phyloP scores from a whole-genome alignment of 2,113 vertebrate genomes.

The Pangasianodon hypophthalmus region DNA sequence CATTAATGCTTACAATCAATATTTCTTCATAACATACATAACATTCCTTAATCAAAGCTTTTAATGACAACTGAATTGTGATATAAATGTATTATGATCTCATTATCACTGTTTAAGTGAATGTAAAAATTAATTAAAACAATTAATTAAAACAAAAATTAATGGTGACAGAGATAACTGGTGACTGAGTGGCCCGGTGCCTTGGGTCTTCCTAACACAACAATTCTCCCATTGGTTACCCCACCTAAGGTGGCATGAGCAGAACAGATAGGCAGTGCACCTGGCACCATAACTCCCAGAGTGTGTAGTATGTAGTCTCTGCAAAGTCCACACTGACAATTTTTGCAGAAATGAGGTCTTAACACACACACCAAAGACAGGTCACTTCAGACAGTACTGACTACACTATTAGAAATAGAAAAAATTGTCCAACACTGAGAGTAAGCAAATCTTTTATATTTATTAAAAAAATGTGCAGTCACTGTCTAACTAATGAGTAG shows the following conservation, averaged over 20 bases:
- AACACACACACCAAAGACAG: too few species aligned
- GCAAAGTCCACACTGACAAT: too few species aligned
- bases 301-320: too few species aligned
- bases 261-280: not conserved
- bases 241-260: not conserved
- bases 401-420: too few species aligned
- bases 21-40: not conserved
- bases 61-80: not conserved
- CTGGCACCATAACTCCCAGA: too few species aligned
- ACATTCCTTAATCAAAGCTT: not conserved
- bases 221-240: not conserved
- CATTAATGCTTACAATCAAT: not conserved
- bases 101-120: not conserved
- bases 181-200: not conserved
- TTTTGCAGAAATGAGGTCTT: too few species aligned
- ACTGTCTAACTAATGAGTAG: too few species aligned
- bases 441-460: too few species aligned
- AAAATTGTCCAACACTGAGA: too few species aligned
- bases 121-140: not conserved
- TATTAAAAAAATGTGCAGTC: too few species aligned
- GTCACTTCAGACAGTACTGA: too few species aligned
- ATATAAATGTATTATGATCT: not conserved
- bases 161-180: not conserved
- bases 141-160: not conserved
- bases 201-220: too few species aligned